These are phyloP conservation scores for Corythaixoides concolor DNA, from an alignment of 2,113 vertebrate species.

Conservation along the genomic window DNA sequence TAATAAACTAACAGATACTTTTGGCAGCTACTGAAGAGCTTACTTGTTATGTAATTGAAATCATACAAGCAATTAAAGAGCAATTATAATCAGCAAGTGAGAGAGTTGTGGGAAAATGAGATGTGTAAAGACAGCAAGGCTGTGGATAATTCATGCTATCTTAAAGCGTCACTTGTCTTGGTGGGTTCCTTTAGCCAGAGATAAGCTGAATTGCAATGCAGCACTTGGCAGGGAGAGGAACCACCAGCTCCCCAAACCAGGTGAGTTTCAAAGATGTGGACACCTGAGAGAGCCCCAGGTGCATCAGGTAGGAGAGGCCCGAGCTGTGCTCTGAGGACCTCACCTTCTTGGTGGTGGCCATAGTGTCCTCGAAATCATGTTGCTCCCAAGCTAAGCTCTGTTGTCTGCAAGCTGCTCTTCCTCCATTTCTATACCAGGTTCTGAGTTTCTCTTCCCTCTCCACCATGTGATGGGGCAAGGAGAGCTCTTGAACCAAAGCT, in stretches of 20 bases:
- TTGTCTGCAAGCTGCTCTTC: not conserved
- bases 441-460: not conserved
- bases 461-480: not conserved
- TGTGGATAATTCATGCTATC: not conserved
- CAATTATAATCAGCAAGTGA: constrained; percentile 34
- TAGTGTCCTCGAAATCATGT: not conserved
- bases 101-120: not conserved
- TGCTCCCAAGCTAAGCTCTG: not conserved
- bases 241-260: not conserved
- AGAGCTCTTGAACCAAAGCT: not conserved
- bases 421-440: not conserved
- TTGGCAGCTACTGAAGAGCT: not conserved
- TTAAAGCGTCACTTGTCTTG: not conserved
- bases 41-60: constrained; percentile 26
- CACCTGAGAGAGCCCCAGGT: not conserved
- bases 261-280: not conserved
- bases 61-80: constrained; percentile 6
- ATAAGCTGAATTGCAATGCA: not conserved
- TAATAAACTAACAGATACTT: not conserved
- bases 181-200: not conserved
- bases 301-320: not conserved
- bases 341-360: accelerated
- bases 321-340: accelerated
- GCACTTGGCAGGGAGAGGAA: not conserved
- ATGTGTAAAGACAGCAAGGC: not conserved